Evolutionary conservation across 1,140 invertebrate genomes (phyloP).

Genomic region (Drosophila grimshawi): DNA sequence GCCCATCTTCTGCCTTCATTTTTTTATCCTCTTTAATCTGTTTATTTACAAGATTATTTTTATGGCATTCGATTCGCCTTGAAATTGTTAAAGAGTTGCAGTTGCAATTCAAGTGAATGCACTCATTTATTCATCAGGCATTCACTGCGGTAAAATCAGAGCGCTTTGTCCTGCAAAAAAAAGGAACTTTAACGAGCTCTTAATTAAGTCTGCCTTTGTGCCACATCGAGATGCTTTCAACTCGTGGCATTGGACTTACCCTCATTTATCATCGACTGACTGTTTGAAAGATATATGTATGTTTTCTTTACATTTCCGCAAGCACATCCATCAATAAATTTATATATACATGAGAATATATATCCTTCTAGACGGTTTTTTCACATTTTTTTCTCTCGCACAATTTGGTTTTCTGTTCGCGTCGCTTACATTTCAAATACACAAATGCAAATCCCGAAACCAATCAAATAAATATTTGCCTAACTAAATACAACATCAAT

Average conservation of each 20-base stretch:
- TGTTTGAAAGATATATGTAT: constrained; percentile 7
- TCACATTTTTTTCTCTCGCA: constrained; percentile 46
- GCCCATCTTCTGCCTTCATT: constrained; percentile 19
- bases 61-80: constrained; percentile 13
- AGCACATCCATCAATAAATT: constrained; percentile 42
- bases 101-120: constrained; percentile 32
- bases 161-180: constrained; percentile 7
- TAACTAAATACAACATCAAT: constrained; percentile 71
- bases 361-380: background rate
- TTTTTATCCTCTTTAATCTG: constrained; percentile 1
- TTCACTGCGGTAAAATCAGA: constrained; percentile 5
- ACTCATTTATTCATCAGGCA: constrained; percentile 19
- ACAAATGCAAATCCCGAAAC: constrained; percentile 61
- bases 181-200: constrained; percentile 35
- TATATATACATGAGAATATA: background rate
- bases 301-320: constrained; percentile 48
- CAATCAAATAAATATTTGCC: constrained; percentile 81
- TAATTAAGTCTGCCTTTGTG: constrained; percentile 30
- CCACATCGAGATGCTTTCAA: constrained; percentile 1
- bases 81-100: constrained; percentile 2
- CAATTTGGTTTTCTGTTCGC: constrained; percentile 71
- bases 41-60: constrained; percentile 36
- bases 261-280: constrained; percentile 17
- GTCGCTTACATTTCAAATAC: constrained; percentile 45
- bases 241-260: background rate